A percentile compares a stretch with the other conserved stretches of the same genome.
These are phyloP conservation scores for Oscheius sp. DNA, from an alignment of 2,888 invertebrate genomes.

Conservation along the genomic window DNA sequence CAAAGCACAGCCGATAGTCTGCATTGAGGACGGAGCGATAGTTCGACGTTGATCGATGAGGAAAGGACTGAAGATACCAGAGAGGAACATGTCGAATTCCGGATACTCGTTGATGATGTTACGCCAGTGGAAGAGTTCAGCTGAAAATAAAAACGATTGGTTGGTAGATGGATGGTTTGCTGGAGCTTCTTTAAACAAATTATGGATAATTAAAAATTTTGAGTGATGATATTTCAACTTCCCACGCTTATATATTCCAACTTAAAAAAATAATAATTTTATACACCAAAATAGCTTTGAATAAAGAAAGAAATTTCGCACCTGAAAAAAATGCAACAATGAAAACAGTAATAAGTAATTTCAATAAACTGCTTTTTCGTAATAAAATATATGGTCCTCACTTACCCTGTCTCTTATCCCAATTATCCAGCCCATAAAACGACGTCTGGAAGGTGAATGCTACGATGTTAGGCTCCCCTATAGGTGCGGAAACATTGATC, in stretches of 20 bases:
- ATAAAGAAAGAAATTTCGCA: neutral
- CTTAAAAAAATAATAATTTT: neutral
- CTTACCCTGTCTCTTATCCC: conserved; percentile 68
- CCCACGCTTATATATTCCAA: too few relatives aligned
- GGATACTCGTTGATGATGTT: conserved; percentile 65
- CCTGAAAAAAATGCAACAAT: too few relatives aligned
- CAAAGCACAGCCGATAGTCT: conserved; percentile 63
- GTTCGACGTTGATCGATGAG: conserved; percentile 69
- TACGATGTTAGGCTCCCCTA: conserved; percentile 64
- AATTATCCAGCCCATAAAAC: conserved; percentile 69
- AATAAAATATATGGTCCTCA: too few relatives aligned
- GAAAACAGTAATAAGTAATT: too few relatives aligned
- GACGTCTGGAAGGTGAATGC: conserved; percentile 69
- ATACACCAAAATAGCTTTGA: neutral
- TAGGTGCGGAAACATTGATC: conserved; percentile 58
- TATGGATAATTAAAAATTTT: too few relatives aligned
- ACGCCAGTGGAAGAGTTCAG: conserved; percentile 69
- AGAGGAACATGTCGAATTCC: conserved; percentile 67
- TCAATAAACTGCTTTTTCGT: too few relatives aligned
- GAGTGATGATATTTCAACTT: too few relatives aligned
- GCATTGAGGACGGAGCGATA: conserved; percentile 69
- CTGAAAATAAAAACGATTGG: conserved; percentile 28
- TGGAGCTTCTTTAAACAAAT: neutral
- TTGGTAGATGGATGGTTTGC: too few relatives aligned
- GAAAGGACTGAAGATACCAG: conserved; percentile 68